These are phyloP conservation scores for Petrocephalus schoutedeni DNA, from an alignment of 2,797 vertebrate species.

Conservation along the genomic window DNA sequence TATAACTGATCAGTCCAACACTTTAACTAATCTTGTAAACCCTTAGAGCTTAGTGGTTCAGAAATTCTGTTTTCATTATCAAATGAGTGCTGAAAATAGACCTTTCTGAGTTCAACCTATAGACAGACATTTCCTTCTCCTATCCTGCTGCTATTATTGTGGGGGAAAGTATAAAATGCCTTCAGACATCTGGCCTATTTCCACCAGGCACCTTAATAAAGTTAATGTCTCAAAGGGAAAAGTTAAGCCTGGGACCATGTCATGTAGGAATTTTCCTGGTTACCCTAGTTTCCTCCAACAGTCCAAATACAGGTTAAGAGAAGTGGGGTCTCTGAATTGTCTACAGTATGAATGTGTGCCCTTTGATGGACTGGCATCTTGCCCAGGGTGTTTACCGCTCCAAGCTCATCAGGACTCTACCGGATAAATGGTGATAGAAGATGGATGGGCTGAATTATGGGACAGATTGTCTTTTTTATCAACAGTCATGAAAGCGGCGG, in stretches of 20 bases:
- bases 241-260: conserved; percentile 25
- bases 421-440: neutral
- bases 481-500: neutral
- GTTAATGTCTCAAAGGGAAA: conserved; percentile 40
- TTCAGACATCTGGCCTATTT: conserved; percentile 11
- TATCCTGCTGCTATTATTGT: neutral
- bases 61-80: neutral
- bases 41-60: conserved; percentile 1
- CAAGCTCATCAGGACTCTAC: neutral
- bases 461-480: neutral
- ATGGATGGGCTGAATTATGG: neutral
- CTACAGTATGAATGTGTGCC: neutral
- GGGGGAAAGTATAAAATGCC: neutral
- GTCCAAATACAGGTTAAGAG: neutral
- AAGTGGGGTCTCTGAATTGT: neutral
- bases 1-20: conserved; percentile 20
- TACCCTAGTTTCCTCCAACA: neutral
- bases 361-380: neutral
- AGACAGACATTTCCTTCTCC: neutral
- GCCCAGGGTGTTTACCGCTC: neutral
- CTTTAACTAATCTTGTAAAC: conserved; percentile 17
- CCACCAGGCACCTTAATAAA: conserved; percentile 41
- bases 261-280: neutral
- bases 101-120: conserved; percentile 6
- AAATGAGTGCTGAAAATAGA: conserved; percentile 4